These are phyloP conservation scores for Caranx melampygus DNA, from an alignment of 2,113 vertebrate genomes.

Conservation along the genomic window DNA sequence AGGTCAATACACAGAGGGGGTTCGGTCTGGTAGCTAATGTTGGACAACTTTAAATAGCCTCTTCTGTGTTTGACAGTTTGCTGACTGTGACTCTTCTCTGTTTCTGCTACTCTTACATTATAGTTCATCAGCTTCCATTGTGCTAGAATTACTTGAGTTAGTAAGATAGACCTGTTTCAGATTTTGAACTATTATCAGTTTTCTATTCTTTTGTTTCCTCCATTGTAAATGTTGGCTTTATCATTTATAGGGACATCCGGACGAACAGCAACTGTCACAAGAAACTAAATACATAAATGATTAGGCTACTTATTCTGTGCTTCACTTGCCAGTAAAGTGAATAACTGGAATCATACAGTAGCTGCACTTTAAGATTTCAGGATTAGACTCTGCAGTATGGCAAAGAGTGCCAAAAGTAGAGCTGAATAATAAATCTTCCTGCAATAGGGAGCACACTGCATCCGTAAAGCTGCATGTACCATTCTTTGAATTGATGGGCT, in stretches of 20 bases:
- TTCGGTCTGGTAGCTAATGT: not conserved
- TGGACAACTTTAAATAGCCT: not conserved
- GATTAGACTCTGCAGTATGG: constrained; percentile 45
- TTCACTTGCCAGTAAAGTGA: constrained; percentile 3
- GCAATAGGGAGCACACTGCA: constrained; percentile 13
- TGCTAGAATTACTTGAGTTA: not conserved
- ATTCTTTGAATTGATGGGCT: constrained; percentile 63
- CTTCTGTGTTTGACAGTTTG: not conserved
- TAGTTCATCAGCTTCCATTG: not conserved
- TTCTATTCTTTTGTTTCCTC: no score
- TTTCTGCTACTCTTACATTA: not conserved
- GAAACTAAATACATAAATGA: no score
- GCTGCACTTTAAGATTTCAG: constrained; percentile 21
- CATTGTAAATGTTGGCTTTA: no score
- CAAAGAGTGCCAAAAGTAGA: constrained; percentile 42
- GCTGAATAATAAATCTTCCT: constrained; percentile 49
- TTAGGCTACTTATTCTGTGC: not conserved
- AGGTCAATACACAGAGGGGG: not conserved
- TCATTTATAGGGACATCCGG: no score
- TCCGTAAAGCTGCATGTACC: constrained; percentile 65
- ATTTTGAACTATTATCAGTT: not conserved
- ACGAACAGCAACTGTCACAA: no score
- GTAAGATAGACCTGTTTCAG: not conserved
- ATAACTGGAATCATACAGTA: not conserved
- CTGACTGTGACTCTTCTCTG: not conserved